Percentiles rank a stretch among this genome's conserved stretches.
phyloP scores from a whole-genome alignment of 35 echinoderm and acorn worm genomes.

The Apostichopus californicus region DNA sequence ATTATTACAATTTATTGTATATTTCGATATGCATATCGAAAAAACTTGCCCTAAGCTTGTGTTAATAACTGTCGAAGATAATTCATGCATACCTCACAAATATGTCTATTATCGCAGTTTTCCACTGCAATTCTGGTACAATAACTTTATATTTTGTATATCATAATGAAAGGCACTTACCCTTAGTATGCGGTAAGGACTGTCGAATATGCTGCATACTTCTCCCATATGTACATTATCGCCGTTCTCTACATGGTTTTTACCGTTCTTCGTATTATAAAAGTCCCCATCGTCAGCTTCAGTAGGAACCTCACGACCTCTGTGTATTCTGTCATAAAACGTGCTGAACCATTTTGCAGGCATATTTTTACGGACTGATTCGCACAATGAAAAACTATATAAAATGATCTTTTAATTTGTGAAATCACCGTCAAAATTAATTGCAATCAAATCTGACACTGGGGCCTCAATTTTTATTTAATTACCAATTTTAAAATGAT shows the following conservation, averaged over 20 bases:
- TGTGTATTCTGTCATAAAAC: constrained; percentile 31
- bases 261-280: background rate
- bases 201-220: background rate
- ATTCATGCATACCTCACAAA: background rate
- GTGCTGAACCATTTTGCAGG: constrained; percentile 34
- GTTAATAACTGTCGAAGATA: constrained; percentile 56
- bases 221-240: constrained; percentile 45
- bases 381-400: background rate
- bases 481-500: too few relatives aligned
- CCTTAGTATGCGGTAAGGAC: too few relatives aligned
- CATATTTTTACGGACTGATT: background rate
- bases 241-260: background rate
- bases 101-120: too few relatives aligned
- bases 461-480: too few relatives aligned
- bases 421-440: too few relatives aligned
- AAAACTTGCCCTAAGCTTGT: constrained; percentile 47
- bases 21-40: too few relatives aligned
- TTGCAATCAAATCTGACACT: too few relatives aligned
- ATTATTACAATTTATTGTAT: too few relatives aligned
- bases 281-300: constrained; percentile 31
- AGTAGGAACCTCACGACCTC: constrained; percentile 25
- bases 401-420: too few relatives aligned
- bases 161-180: too few relatives aligned
- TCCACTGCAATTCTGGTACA: too few relatives aligned
- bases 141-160: too few relatives aligned